Base-by-base conservation (phyloP, 2,797 vertebrate genomes). In the Xiphophorus birchmanni region DNA sequence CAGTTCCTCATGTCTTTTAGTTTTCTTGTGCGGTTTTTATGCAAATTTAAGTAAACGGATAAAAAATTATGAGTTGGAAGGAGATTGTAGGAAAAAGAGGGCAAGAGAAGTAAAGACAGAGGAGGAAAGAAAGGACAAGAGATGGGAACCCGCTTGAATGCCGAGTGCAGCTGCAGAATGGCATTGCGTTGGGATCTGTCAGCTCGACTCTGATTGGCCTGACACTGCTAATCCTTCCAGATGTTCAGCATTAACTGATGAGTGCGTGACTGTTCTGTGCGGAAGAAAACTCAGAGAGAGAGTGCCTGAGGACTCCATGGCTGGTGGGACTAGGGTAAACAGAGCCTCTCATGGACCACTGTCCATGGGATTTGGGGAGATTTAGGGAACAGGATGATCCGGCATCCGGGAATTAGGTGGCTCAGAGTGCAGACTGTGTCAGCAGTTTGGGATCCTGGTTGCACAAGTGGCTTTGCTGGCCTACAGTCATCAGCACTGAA, bases 161-260 rank as follows among this genome's bases (percentile, higher is more conserved):
- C 92, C 78, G 86, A 95, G 94, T 92, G 93, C 97, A 97, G 96
- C 96, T 97, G 96, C 94, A 95, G 93, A 95, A 94, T 91, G 93
- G 93, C 89, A 92, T 94, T 95, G 95, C 91, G 83, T 93, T 88
- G 92, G 93, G 94, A 95, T 96, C 95, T 95, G 92, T 96, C 96
- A 96, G 95, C 92, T 91, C 91, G 75, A 71, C 80, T 47, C 93
- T 92, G 93, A 92, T 91, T 95, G 95, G 91, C 91, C 94, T 93
- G 94, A 94, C 90, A 85, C 92, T 73, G 93, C 91, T 94, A 92
- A 94, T 92, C 93, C 93, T 94, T 94, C 95, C 96, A 97, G 96
- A 97, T 96, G 96, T 96, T 96, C 91, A 83, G 92, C 89, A 90
- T 95, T 96, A 96, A 95, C 88, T 90, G 94, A 96, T 95, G 94